Base-by-base conservation (phyloP, 2,113 vertebrate species). In the Ciconia boyciana region DNA sequence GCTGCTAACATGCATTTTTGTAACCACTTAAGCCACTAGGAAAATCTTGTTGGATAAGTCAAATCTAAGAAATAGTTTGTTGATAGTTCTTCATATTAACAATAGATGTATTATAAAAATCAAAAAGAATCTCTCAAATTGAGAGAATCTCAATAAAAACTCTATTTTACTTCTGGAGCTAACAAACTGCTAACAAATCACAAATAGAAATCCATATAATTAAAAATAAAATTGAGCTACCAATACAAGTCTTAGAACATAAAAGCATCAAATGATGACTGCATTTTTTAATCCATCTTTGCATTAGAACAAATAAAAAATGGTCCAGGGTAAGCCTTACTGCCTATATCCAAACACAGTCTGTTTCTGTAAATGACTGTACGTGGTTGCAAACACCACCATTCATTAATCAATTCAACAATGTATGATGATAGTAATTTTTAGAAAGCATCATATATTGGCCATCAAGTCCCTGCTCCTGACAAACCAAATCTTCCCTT, bases 1-100 rank as follows among this genome's bases (percentile, higher is more conserved):
- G 36, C 55, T 19, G 62, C 84, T 90, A 96, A 94, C 34, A 7
- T 17, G 66, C 79, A 54, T 85, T 95, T 97, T 17, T 65, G 21
- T 88, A 95, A 94, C 57, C 51, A 88, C 80, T 62, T 78, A 92
- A 96, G 70, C 31, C 58, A 87, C 84, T 52, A 92, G 86, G 95
- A 94, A 84, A 71, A 96, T 79, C 93, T 51, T 82, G 54, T 28
- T 57, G 65, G 46, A 11, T 93, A 89, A 96, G 48, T 86, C 68
- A 96, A 95, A 85, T 17, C 16, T 25, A 60, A 95, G 89, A 94
- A 95, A 91, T 70, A 70, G 9, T 75, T 96, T 71, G 48, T 91
- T 93, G 70, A 49, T 28, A 92, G 68, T 34, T 93, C 77, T 91
- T 95, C 57, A 43, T 78, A 75, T 52, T 55, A 80, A 83, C 46